Evolutionary conservation across 2,888 invertebrate genomes (phyloP), one percentile per base, ranked within the genome.

Genomic region (Xanthia icteritia): DNA sequence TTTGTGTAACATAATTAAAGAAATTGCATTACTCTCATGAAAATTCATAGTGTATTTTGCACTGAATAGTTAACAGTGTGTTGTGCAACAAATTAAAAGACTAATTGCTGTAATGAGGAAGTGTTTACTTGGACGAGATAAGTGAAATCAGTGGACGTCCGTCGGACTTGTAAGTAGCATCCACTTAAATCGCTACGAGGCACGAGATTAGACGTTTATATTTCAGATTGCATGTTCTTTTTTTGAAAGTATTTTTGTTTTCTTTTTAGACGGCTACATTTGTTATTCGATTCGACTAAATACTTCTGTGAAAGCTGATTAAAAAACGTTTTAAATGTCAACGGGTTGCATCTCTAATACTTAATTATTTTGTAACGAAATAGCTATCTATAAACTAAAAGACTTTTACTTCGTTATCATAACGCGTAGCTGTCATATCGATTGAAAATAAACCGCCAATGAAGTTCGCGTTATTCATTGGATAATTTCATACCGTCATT

Each of bases 21-120:
- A 77, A 85, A 85, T 77, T 77, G 85, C 74, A 71, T 56, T 76
- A 45, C 61, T 64, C 77, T 82, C 82, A 82, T 79, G 79, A 79
- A 85, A 85, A 85, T 79, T 82, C 67, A 79, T 76, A 31, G 68
- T 60, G 11, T 76, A 76, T 77, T 65, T 81, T 73, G 63, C 45
- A 48, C 64, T 65, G 70, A 27, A 63, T 71, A 60, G 60, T 63
- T 63, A 77, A 61, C 51, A 72, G 58, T 63, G 51, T 67, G 82
- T 72, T 78, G 71, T 75, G 70, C n/a, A 83, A 76, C 69, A 67
- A 73, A 83, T 83, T 83, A 79, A 65, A 76, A 76, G 31, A 76
- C 58, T 84, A 84, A 84, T 84, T 85, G 77, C 54, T 63, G 23
- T 79, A 72, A 84, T 84, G 82, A 81, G 76, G 84, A 81, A 77